Evolutionary conservation across 2,888 invertebrate genomes (phyloP).

Genomic region (Andricus quercusramuli): DNA sequence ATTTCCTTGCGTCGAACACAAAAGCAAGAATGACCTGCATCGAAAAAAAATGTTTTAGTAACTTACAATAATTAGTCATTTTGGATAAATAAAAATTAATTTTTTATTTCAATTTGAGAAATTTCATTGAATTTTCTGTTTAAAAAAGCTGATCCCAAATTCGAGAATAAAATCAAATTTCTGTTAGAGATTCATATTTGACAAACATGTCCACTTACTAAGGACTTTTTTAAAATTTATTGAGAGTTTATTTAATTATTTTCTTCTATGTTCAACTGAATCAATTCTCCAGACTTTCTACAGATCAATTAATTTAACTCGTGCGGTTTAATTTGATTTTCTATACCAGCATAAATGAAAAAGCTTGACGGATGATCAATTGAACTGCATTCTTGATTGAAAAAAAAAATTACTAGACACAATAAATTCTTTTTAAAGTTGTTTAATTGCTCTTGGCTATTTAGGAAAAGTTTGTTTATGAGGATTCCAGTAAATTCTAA

Average conservation of each 20-base stretch:
- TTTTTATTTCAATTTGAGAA: not conserved
- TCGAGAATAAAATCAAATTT: not conserved
- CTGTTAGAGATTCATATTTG: not conserved
- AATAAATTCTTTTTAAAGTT: not conserved
- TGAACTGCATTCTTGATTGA: not conserved
- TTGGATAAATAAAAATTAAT: too few relatives aligned
- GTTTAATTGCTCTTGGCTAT: not conserved
- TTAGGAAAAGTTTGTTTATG: too few relatives aligned
- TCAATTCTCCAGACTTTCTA: not conserved
- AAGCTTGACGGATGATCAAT: not conserved
- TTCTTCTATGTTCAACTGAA: not conserved
- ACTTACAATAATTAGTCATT: not conserved
- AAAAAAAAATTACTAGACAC: not conserved
- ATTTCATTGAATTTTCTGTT: not conserved
- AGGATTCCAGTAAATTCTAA: too few relatives aligned
- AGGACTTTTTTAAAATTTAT: not conserved
- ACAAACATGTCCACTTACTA: not conserved
- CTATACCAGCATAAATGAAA: not conserved
- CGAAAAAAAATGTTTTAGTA: not conserved
- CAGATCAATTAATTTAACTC: not conserved
- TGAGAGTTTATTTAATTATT: not conserved
- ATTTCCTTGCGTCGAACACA: not conserved
- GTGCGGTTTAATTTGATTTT: not conserved
- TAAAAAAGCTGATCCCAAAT: not conserved
- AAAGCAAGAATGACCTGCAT: not conserved